Base-by-base conservation (phyloP, 2,113 vertebrate genomes). In the Antechinus stuartii region DNA sequence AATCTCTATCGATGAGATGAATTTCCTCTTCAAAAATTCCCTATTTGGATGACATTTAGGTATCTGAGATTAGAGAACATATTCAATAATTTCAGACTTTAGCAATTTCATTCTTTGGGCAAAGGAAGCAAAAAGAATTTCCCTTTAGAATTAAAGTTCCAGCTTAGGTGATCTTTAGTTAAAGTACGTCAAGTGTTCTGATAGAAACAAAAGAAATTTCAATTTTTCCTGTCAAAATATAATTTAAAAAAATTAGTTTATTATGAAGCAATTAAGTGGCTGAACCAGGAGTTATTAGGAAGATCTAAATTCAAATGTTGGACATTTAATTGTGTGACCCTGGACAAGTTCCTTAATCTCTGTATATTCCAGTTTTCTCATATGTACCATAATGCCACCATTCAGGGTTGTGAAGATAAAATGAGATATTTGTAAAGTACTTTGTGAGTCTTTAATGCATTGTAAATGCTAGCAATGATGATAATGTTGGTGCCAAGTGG, bases 61-160 rank as follows among this genome's bases (percentile, higher is more conserved):
- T 14, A n/a, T n/a, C 5, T 76, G 30, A 76, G 35, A n/a, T n/a
- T n/a, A 76, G 61, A 76, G 91, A 90, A 3, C 30, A 49, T 30
- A 76, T 92, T 96, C 57, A 84, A 6, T 94, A 61, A 94, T 94
- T 96, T 95, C 4, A 95, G 25, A 95, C 68, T 3, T 30, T 61
- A 61, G 30, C 30, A n/a, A 35, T 76, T 76, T n/a, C 30, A n/a
- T 76, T 76, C 35, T 76, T 76, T n/a, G 14, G 30, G 4, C 14
- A n/a, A 68, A 11, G 49, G 57, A 91, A 92, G 25, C 61, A 68
- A 53, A 27, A 5, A 76, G 61, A n/a, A 23, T 94, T 93, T 93
- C 30, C 92, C 22, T 94, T 97, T 95, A 52, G 61, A 93, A 84
- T 55, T 96, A 92, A 94, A 96, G 90, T 11, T 16, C 16, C 10